phyloP scores from a whole-genome alignment of 2,888 invertebrate genomes.

The Chirona hameri region DNA sequence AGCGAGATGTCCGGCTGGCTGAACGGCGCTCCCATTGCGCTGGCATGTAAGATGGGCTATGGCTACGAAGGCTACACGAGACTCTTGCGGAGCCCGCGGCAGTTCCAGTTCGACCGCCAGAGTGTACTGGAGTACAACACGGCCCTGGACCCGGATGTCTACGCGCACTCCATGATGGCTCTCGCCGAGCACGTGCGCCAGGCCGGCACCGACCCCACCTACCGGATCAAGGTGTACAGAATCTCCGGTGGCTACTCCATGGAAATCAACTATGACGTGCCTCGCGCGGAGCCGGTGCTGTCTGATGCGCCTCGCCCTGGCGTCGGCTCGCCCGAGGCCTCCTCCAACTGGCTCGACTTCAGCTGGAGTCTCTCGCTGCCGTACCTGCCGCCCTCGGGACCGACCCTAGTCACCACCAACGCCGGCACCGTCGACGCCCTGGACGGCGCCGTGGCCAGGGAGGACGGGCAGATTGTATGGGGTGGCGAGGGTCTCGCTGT shows the following conservation, averaged over 20 bases:
- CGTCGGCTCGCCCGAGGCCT: too few species aligned
- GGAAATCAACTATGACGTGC: neutral
- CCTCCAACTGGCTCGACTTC: neutral
- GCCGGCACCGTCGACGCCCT: neutral
- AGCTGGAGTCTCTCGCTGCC: neutral
- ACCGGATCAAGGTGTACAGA: neutral
- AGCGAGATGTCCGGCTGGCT: neutral
- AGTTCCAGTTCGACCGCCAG: neutral
- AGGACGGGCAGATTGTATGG: neutral
- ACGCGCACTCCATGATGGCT: neutral
- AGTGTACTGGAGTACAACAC: neutral
- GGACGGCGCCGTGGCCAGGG: neutral
- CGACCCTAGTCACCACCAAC: neutral
- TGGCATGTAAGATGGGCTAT: neutral
- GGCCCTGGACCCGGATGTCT: neutral
- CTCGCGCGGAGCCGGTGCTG: neutral
- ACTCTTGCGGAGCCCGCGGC: neutral
- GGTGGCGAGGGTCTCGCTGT: too few species aligned
- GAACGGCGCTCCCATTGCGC: neutral
- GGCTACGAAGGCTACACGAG: neutral
- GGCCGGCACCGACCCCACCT: neutral
- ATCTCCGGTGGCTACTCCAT: neutral
- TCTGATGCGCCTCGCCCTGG: neutral
- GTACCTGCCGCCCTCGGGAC: neutral
- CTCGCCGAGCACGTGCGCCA: neutral